phyloP scores from a whole-genome alignment of 2,797 vertebrate species.

The Bradypus variegatus region DNA sequence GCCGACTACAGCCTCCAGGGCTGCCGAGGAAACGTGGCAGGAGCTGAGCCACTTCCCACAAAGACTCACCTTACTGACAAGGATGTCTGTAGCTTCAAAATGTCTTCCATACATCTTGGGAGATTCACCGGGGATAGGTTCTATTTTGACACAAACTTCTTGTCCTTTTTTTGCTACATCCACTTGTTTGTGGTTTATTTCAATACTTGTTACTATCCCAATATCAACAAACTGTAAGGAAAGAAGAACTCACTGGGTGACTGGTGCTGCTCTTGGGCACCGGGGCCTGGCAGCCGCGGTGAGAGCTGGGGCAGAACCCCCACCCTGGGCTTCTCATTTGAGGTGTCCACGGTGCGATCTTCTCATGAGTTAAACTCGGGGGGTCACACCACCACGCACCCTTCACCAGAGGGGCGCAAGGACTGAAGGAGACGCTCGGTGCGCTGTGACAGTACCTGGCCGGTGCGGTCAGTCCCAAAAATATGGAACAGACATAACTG shows the following conservation, averaged over 20 bases:
- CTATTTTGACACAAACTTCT: constrained; percentile 97
- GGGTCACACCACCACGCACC: not conserved
- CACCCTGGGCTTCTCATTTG: not conserved
- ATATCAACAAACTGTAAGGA: constrained; percentile 91
- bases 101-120: constrained; percentile 99
- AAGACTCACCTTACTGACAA: constrained; percentile 90
- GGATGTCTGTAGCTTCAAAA: constrained; percentile 93
- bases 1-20: not conserved
- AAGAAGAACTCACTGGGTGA: not conserved
- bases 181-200: constrained; percentile 94
- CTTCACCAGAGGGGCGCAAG: not conserved
- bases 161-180: constrained; percentile 95
- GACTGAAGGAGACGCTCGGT: not conserved
- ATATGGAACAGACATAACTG: too few relatives aligned
- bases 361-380: not conserved
- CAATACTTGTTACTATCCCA: constrained; percentile 94
- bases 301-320: not conserved
- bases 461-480: too few relatives aligned
- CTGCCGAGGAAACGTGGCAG: not conserved
- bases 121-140: constrained; percentile 94
- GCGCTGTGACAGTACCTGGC: not conserved
- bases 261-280: accelerated
- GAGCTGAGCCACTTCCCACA: not conserved
- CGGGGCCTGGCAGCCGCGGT: not conserved
- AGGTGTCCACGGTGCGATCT: not conserved